Evolutionary conservation across 2,888 invertebrate genomes (phyloP).

Genomic region (Uropetala carovei): DNA sequence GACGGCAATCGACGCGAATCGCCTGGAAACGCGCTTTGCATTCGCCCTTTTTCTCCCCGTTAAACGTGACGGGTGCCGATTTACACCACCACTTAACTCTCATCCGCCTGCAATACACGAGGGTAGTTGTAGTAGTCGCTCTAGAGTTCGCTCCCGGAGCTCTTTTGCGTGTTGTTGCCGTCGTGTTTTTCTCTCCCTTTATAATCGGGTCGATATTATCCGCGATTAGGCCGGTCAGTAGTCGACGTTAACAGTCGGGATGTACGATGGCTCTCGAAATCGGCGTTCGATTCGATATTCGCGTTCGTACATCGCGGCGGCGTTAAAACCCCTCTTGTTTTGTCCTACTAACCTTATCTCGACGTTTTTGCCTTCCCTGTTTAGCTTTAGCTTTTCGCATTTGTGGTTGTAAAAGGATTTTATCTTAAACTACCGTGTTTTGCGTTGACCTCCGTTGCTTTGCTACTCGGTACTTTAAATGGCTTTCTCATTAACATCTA

Average conservation of each 20-base stretch:
- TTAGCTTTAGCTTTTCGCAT: background rate
- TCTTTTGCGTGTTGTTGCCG: background rate
- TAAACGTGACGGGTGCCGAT: background rate
- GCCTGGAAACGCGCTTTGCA: too few relatives aligned
- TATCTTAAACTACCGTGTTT: background rate
- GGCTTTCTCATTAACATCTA: too few relatives aligned
- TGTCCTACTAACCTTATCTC: background rate
- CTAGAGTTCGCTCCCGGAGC: background rate
- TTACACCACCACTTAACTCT: background rate
- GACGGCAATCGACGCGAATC: too few relatives aligned
- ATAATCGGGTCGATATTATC: constrained; percentile 6
- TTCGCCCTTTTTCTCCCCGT: background rate
- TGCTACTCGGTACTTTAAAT: too few relatives aligned
- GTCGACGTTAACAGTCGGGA: background rate
- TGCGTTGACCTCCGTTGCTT: background rate
- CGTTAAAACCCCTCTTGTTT: background rate
- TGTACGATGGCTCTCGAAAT: background rate
- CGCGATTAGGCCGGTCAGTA: background rate
- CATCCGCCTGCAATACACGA: background rate
- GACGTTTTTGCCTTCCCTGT: background rate
- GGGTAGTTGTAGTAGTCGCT: background rate
- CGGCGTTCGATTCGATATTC: background rate
- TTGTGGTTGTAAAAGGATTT: background rate
- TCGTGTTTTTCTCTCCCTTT: background rate
- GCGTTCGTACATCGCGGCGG: background rate